Evolutionary conservation across 1,140 invertebrate species (phyloP), one percentile per base, ranked within the genome.

Genomic region (Homalodisca vitripennis): DNA sequence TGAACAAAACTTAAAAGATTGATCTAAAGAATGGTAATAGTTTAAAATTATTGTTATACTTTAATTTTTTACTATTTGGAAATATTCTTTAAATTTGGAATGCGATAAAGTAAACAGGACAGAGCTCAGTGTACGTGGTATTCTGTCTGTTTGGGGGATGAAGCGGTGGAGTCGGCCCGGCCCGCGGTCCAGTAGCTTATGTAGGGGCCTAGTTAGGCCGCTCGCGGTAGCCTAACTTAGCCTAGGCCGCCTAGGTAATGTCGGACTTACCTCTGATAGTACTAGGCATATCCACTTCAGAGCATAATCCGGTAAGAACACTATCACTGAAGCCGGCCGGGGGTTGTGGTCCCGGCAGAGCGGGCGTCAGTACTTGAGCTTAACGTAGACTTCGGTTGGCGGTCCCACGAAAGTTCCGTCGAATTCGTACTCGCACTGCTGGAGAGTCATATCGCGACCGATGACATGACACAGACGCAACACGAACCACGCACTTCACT

Each of bases 391-490:
- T 29, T 34, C 46, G n/a, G n/a, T 66, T 29, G 66, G 66, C n/a
- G 67, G 67, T 24, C 67, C 67, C 29, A 68, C 67, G 34, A 68
- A 68, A 68, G 67, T 68, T 60, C 67, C 67, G 67, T 68, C 67
- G 30, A 68, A 68, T 68, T 68, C 67, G 51, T 57, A 68, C 32
- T 68, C 67, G 67, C 27, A 32, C 63, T 46, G 27, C 26, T 66
- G 63, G 26, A 46, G 27, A 41, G 63, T 66, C 63, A 66, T 66
- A 22, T 34, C 63, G 63, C 41, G 2, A n/a, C 10, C 27, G 63
- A 14, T 66, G 41, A n/a, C n/a, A 64, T 31, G 47, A 47, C n/a
- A 47, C 22, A n/a, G 32, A 47, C 27, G 17, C 62, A 32, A 20
- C n/a, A 24, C n/a, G n/a, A 20, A 27, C n/a, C 30, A 14, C 13